Evolutionary conservation across 2,797 vertebrate genomes (phyloP).

Genomic region (Ispidina picta): DNA sequence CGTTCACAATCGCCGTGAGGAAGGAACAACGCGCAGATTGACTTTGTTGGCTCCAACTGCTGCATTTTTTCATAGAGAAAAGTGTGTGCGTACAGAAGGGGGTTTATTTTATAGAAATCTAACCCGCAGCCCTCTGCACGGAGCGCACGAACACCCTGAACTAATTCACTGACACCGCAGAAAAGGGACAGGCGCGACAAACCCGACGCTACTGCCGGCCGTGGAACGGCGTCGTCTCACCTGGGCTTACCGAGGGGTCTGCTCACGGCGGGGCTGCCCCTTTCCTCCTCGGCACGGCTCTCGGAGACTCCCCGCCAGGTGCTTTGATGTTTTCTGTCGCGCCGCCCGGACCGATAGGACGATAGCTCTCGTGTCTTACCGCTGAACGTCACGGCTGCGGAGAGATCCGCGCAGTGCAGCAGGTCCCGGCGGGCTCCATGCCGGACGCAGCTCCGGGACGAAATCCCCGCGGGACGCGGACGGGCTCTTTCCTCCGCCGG

Average conservation of each 20-base stretch:
- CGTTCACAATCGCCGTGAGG: neutral
- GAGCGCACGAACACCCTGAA: neutral
- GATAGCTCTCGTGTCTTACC: neutral
- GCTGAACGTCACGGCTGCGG: neutral
- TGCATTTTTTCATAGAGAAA: neutral
- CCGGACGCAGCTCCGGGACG: neutral
- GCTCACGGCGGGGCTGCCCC: neutral
- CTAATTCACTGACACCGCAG: neutral
- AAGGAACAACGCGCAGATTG: neutral
- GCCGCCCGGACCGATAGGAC: neutral
- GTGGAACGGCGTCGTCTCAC: neutral
- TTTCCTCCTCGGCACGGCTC: neutral
- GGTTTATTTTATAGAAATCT: neutral
- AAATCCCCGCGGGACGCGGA: neutral
- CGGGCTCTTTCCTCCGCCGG: neutral
- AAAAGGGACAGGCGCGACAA: neutral
- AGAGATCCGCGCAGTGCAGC: neutral
- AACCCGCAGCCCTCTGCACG: neutral
- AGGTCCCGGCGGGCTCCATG: neutral
- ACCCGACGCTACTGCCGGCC: neutral
- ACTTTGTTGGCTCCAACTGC: neutral
- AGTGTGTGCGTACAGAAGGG: neutral
- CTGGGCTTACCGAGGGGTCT: neutral
- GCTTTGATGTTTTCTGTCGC: neutral
- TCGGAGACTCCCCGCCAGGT: neutral